Evolutionary conservation across 2,113 vertebrate genomes (phyloP).

Genomic region (Myotis yumanensis): DNA sequence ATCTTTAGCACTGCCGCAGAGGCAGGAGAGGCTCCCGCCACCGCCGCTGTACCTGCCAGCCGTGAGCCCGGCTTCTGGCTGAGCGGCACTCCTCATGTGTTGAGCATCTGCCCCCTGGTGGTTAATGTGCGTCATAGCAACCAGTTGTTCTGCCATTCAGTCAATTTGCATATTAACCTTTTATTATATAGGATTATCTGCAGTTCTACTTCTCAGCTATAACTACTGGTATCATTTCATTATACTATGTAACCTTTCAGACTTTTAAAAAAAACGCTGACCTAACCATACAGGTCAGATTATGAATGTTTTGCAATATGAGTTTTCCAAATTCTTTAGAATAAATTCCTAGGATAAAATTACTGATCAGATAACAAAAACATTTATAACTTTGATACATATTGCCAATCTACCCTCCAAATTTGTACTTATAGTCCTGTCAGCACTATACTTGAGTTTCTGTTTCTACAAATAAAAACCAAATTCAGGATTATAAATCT

Average conservation of each 20-base stretch:
- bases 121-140: too few relatives aligned
- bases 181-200: neutral
- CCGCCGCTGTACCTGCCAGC: too few relatives aligned
- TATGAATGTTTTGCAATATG: neutral
- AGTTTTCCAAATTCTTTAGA: constrained; percentile 5
- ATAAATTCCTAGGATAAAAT: constrained; percentile 13
- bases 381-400: neutral
- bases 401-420: neutral
- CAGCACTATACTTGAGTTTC: neutral
- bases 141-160: too few relatives aligned
- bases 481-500: neutral
- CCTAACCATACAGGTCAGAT: neutral
- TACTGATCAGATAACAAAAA: constrained; percentile 36
- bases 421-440: neutral
- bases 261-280: neutral
- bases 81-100: too few relatives aligned
- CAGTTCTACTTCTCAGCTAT: neutral
- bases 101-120: too few relatives aligned
- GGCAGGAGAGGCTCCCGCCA: too few relatives aligned
- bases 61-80: too few relatives aligned
- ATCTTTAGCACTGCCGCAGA: too few relatives aligned
- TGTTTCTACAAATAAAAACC: constrained; percentile 18
- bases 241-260: neutral
- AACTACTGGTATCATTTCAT: neutral
- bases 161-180: too few relatives aligned